These are phyloP conservation scores for Dissostichus mawsoni DNA, from an alignment of 2,113 vertebrate species.

Conservation along the genomic window DNA sequence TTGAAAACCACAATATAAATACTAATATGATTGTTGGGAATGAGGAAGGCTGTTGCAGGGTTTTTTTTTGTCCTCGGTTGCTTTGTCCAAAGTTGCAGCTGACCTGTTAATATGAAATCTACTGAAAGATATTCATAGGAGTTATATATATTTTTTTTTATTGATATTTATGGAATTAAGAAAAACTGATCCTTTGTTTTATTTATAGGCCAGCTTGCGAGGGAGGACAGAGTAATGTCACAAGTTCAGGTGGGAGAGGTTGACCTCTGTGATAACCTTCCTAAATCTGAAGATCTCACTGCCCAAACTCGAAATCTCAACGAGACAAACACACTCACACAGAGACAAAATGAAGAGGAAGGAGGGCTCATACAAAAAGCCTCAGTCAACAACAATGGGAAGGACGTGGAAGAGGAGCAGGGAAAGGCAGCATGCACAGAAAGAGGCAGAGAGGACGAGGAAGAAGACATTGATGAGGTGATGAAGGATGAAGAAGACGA, in stretches of 20 bases:
- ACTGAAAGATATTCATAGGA: background rate
- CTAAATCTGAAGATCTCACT: slow-evolving; percentile 36
- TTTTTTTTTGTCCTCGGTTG: background rate
- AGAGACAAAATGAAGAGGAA: slow-evolving; percentile 57
- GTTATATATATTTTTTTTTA: background rate
- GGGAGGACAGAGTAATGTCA: slow-evolving; percentile 68
- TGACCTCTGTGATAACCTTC: slow-evolving; percentile 69
- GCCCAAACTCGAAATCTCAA: slow-evolving; percentile 70
- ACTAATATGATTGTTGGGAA: background rate
- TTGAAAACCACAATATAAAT: background rate
- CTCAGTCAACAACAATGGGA: slow-evolving; percentile 60
- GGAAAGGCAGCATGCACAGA: slow-evolving; percentile 16
- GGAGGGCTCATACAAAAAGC: slow-evolving; percentile 39
- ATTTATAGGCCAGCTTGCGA: slow-evolving; percentile 70
- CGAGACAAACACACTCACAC: slow-evolving; percentile 38
- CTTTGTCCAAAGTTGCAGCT: slow-evolving; percentile 18
- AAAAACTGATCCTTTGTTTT: background rate
- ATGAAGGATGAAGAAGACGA: slow-evolving; percentile 75
- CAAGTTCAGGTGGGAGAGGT: slow-evolving; percentile 33
- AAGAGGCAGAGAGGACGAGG: slow-evolving; percentile 48
- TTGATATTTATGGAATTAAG: background rate
- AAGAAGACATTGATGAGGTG: slow-evolving; percentile 71
- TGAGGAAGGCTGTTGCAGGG: background rate
- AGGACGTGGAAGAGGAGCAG: slow-evolving; percentile 28
- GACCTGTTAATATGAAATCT: background rate